These are phyloP conservation scores for Eupithecia centaureata DNA, from an alignment of 2,888 invertebrate species.

Conservation along the genomic window DNA sequence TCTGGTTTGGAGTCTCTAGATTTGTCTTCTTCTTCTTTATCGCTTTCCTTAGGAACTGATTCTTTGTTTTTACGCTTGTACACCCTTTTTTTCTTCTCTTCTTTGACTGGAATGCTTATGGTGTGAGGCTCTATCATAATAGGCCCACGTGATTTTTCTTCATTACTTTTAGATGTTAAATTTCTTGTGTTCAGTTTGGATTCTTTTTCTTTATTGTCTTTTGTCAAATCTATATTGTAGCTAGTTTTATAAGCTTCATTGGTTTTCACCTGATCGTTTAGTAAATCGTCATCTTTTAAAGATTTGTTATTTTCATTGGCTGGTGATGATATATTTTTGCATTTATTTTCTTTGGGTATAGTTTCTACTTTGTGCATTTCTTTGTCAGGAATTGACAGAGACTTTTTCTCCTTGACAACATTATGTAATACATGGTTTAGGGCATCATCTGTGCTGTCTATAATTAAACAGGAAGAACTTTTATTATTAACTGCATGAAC, in stretches of 20 bases:
- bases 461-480: not conserved
- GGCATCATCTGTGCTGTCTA: conserved; percentile 1
- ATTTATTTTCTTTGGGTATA: conserved; percentile 19
- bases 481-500: not conserved
- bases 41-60: conserved; percentile 4
- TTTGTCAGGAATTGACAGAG: conserved; percentile 13
- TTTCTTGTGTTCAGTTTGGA: conserved; percentile 26
- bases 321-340: conserved; percentile 22
- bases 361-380: conserved; percentile 13
- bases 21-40: conserved; percentile 19
- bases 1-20: conserved; percentile 30
- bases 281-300: conserved; percentile 1
- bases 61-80: conserved; percentile 30
- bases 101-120: conserved; percentile 23
- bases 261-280: conserved; percentile 17
- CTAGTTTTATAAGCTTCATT: conserved; percentile 20
- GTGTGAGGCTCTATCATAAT: conserved; percentile 31
- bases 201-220: conserved; percentile 26
- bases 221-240: conserved; percentile 8
- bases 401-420: not conserved
- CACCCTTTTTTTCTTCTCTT: conserved; percentile 29
- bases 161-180: conserved; percentile 22
- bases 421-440: conserved; percentile 4
- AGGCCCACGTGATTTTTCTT: conserved; percentile 27
- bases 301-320: conserved; percentile 9